Conservation (phyloP, 2,888 invertebrate species). For the Leptopterna dolabrata region DNA sequence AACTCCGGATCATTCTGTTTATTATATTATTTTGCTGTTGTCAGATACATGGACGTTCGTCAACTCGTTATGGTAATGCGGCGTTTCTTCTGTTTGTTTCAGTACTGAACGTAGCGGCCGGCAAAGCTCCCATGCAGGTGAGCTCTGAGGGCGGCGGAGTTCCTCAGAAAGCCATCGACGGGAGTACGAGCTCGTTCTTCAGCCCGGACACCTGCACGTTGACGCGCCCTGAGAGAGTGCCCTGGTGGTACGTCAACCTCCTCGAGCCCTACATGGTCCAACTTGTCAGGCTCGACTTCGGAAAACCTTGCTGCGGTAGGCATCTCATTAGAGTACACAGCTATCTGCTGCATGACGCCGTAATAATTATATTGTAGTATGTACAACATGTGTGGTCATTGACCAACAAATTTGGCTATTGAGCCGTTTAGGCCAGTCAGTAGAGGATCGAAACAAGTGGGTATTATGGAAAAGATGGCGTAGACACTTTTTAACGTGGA, state of each 20-base stretch:
- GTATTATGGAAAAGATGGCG: no score
- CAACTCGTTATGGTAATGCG: background rate
- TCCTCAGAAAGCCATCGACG: slow-evolving; percentile 91
- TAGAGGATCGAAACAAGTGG: no score
- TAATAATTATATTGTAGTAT: no score
- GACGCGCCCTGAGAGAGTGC: slow-evolving; percentile 83
- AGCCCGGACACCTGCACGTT: slow-evolving; percentile 87
- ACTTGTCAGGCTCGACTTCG: slow-evolving; percentile 89
- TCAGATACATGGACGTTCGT: no score
- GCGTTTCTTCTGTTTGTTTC: slow-evolving; percentile 62
- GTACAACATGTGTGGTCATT: no score
- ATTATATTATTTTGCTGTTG: no score
- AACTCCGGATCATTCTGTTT: no score
- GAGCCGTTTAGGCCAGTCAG: no score
- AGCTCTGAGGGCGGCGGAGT: slow-evolving; percentile 85
- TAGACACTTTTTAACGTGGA: no score
- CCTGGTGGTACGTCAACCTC: slow-evolving; percentile 96
- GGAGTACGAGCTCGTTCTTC: slow-evolving; percentile 86
- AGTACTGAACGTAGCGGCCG: slow-evolving; percentile 94
- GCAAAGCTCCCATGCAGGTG: slow-evolving; percentile 94
- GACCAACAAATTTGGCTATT: no score
- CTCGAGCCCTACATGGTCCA: slow-evolving; percentile 96
- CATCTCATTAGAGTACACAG: slow-evolving; percentile 64
- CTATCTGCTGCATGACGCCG: no score
- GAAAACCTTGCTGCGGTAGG: slow-evolving; percentile 91